Evolutionary conservation across 2,113 vertebrate species (phyloP).

Genomic region (Anolis carolinensis): DNA sequence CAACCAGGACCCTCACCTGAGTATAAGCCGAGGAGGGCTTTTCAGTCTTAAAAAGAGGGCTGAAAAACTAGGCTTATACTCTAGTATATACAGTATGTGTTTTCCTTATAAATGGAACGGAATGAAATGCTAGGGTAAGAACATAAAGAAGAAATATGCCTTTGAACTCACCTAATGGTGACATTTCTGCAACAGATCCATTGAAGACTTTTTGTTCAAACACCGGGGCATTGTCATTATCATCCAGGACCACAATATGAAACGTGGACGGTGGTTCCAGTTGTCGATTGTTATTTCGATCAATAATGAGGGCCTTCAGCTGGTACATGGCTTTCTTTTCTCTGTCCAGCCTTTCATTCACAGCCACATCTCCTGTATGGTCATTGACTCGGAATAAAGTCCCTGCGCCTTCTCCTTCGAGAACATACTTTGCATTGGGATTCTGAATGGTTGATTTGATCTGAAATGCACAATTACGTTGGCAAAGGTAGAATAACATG

Average conservation of each 20-base stretch:
- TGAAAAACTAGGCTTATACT: too few relatives aligned
- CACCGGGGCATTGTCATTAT: constrained; percentile 90
- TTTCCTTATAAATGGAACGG: too few relatives aligned
- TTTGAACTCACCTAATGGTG: constrained; percentile 76
- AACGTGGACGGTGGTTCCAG: constrained; percentile 83
- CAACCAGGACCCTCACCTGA: too few relatives aligned
- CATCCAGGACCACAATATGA: constrained; percentile 84
- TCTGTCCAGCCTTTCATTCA: constrained; percentile 84
- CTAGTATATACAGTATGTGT: too few relatives aligned
- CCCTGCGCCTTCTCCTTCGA: constrained; percentile 84
- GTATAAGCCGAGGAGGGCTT: too few relatives aligned
- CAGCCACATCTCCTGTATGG: constrained; percentile 81
- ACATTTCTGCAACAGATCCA: constrained; percentile 87
- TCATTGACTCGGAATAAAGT: constrained; percentile 83
- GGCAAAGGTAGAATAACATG: neutral
- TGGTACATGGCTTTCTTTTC: constrained; percentile 83
- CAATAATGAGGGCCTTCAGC: constrained; percentile 80
- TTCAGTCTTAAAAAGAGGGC: too few relatives aligned
- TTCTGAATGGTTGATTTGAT: constrained; percentile 78
- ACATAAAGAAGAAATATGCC: neutral
- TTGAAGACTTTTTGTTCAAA: constrained; percentile 79
- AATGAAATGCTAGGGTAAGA: too few relatives aligned
- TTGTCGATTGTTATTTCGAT: constrained; percentile 66
- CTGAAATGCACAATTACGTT: constrained; percentile 66
- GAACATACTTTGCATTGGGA: constrained; percentile 73